phyloP scores from a whole-genome alignment of 2,797 vertebrate species.

The Phrynocephalus forsythii region DNA sequence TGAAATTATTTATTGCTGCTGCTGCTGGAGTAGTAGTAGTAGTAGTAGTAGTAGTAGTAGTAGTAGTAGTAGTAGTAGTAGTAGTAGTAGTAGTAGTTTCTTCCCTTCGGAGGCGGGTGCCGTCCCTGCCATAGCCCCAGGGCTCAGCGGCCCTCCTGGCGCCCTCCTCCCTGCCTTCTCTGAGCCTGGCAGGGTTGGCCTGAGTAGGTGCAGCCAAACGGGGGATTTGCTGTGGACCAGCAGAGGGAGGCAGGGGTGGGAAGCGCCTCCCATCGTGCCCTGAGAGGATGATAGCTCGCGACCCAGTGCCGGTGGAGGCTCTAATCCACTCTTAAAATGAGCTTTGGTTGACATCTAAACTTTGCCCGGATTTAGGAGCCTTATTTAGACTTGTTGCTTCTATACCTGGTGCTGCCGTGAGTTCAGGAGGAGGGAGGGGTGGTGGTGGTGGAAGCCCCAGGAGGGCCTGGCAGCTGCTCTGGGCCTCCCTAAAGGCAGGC shows the following conservation, averaged over 20 bases:
- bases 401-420: not conserved
- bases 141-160: no score
- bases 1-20: no score
- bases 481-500: not conserved
- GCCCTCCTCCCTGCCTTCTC: no score
- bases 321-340: conserved; percentile 17
- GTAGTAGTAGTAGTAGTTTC: no score
- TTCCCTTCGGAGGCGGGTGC: no score
- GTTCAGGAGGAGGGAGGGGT: not conserved
- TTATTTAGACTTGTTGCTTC: conserved; percentile 10
- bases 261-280: not conserved
- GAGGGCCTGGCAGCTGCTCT: not conserved
- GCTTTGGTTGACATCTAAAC: conserved; percentile 15
- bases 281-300: not conserved
- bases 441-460: not conserved
- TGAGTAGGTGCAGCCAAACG: not conserved
- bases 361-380: conserved; percentile 26
- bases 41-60: no score
- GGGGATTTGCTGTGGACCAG: not conserved
- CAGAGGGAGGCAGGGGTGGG: no score
- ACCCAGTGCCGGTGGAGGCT: not conserved
- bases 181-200: not conserved
- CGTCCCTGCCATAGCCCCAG: no score
- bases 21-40: no score
- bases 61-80: no score